phyloP scores from a whole-genome alignment of 1,140 invertebrate species.

The Tribolium castaneum region DNA sequence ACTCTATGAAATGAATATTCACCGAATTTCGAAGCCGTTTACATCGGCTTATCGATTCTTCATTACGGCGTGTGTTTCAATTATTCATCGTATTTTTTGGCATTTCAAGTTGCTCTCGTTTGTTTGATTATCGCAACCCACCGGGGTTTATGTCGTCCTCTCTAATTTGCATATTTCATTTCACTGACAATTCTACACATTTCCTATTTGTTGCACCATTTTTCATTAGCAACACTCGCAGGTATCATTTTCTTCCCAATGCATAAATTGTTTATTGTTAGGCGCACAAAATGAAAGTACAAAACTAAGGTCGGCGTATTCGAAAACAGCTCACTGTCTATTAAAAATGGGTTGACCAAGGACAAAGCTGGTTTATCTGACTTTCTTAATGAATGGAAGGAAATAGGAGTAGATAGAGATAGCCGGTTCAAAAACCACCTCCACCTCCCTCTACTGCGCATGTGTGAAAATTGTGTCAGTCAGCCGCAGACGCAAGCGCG shows the following conservation, averaged over 20 bases:
- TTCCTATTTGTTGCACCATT: neutral
- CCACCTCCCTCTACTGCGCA: too few species aligned
- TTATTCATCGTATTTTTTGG: slow-evolving; percentile 32
- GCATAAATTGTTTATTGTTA: neutral
- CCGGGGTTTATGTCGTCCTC: slow-evolving; percentile 5
- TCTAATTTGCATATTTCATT: slow-evolving; percentile 27
- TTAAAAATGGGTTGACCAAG: too few species aligned
- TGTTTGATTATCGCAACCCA: slow-evolving; percentile 19
- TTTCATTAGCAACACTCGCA: neutral
- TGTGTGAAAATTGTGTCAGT: too few species aligned
- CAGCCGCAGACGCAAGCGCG: too few species aligned
- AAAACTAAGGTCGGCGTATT: too few species aligned
- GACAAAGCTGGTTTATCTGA: too few species aligned
- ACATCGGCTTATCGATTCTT: slow-evolving; percentile 21
- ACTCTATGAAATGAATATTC: slow-evolving; percentile 6
- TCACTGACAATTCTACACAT: neutral
- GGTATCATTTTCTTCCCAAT: neutral
- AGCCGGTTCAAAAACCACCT: too few species aligned
- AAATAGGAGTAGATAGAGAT: too few species aligned
- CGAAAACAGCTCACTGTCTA: too few species aligned
- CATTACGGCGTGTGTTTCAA: slow-evolving; percentile 6
- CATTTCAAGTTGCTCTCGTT: slow-evolving; percentile 11
- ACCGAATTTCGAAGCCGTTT: slow-evolving; percentile 12
- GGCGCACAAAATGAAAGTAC: too few species aligned
- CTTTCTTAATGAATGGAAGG: too few species aligned